Evolutionary conservation across 2,888 invertebrate genomes (phyloP), one percentile per base, ranked within the genome.

Genomic region (Ichneumon xanthorius): DNA sequence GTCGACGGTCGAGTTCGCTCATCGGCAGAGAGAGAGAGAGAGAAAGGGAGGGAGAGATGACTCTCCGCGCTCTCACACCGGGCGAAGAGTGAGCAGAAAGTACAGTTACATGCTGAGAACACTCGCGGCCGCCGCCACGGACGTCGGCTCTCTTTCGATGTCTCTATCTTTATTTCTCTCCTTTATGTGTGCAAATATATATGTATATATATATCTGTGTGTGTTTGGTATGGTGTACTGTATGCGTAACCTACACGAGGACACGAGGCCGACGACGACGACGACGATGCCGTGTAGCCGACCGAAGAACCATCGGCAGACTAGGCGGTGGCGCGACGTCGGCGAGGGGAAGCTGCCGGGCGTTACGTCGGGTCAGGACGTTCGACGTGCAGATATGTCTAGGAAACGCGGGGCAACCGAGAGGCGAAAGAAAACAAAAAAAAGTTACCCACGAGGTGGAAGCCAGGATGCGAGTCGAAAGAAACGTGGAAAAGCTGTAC

Each of bases 1-100:
- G 87, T 88, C 88, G 88, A 84, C 86, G 87, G 77, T 88, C 82
- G 87, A 85, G 82, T 87, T 89, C 78, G 85, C 85, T 83, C 83
- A 86, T 75, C 76, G 61, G 65, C 7, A 6, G 63, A 16, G 63
- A 63, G 33, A 63, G 33, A 61, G 19, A n/a, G 19, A 55, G 53
- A 55, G 53, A 19, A 16, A 63, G 6, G 16, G 63, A 63, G 63
- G 33, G 63, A 63, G 63, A 63, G n/a, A 63, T 19, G 16, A 63
- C 72, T 55, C 77, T 58, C 50, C 30, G 30, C 55, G 19, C 71
- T 68, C 70, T 48, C 76, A 30, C 77, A 61, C 61, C 22, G 78
- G 76, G 75, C 65, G 68, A 68, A 68, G 80, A 84, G 71, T 48
- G 70, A 84, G 84, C 83, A 65, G 84, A 87, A 87, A 84, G 87